These are phyloP conservation scores for Panzeria rudis DNA, from an alignment of 2,888 invertebrate genomes.

Conservation along the genomic window DNA sequence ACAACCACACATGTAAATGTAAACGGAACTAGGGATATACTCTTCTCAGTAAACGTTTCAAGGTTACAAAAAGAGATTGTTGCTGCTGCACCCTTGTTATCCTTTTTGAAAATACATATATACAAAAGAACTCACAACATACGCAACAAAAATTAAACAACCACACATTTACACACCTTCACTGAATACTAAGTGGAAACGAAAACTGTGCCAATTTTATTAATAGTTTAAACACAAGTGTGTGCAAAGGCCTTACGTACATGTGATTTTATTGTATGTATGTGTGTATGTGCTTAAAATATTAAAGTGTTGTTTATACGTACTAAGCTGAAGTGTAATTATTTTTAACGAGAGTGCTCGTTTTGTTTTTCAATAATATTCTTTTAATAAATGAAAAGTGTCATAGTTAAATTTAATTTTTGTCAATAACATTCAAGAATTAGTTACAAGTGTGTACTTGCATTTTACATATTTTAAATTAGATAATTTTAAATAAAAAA, in stretches of 20 bases:
- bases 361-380: neutral
- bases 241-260: neutral
- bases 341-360: slow-evolving; percentile 1
- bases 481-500: too few species aligned
- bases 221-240: slow-evolving; percentile 8
- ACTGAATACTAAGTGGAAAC: slow-evolving; percentile 32
- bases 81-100: slow-evolving; percentile 56
- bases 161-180: neutral
- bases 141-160: neutral
- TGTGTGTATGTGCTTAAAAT: neutral
- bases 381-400: slow-evolving; percentile 7
- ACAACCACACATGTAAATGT: slow-evolving; percentile 6
- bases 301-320: slow-evolving; percentile 2
- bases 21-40: slow-evolving; percentile 4
- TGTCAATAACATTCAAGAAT: slow-evolving; percentile 16
- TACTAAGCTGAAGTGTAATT: neutral
- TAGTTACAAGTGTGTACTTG: slow-evolving; percentile 29
- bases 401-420: neutral
- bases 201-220: slow-evolving; percentile 60
- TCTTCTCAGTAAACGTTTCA: slow-evolving; percentile 45
- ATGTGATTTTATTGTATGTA: neutral
- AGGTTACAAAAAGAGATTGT: slow-evolving; percentile 57
- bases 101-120: slow-evolving; percentile 7
- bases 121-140: slow-evolving; percentile 21
- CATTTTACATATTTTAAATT: too few species aligned